phyloP scores from a whole-genome alignment of 2,797 vertebrate species.

The Sebastes nivosus region DNA sequence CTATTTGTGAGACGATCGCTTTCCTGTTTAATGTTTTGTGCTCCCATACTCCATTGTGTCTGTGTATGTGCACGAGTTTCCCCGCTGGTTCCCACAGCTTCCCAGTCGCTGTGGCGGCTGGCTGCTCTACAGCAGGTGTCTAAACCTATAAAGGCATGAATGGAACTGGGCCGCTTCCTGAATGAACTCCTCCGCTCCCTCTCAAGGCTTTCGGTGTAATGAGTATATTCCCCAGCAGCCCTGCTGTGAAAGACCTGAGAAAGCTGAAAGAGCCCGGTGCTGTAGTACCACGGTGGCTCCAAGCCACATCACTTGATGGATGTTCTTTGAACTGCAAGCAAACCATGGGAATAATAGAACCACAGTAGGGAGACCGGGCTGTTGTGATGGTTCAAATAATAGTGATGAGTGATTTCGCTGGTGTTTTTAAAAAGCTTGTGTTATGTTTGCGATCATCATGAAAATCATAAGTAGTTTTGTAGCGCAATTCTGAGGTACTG shows the following conservation, averaged over 20 bases:
- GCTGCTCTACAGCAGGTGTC: slow-evolving; percentile 64
- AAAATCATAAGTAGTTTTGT: neutral
- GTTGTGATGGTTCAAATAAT: neutral
- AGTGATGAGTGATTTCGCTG: neutral
- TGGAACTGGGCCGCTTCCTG: slow-evolving; percentile 51
- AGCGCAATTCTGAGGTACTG: neutral
- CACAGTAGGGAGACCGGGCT: neutral
- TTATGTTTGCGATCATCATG: neutral
- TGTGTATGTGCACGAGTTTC: slow-evolving; percentile 30
- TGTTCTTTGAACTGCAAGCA: slow-evolving; percentile 32
- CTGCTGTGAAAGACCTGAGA: slow-evolving; percentile 31
- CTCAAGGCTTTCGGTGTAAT: slow-evolving; percentile 57
- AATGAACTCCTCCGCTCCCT: slow-evolving; percentile 55
- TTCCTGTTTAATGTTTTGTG: slow-evolving; percentile 46
- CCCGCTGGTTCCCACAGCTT: slow-evolving; percentile 67
- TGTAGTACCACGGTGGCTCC: slow-evolving; percentile 33
- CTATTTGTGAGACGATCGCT: slow-evolving; percentile 54
- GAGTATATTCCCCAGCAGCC: slow-evolving; percentile 50
- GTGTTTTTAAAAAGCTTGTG: neutral
- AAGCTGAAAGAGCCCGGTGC: slow-evolving; percentile 36
- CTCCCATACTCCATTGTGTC: slow-evolving; percentile 56
- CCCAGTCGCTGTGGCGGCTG: slow-evolving; percentile 34
- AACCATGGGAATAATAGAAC: slow-evolving; percentile 17
- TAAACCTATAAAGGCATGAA: slow-evolving; percentile 58
- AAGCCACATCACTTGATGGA: slow-evolving; percentile 54